Evolutionary conservation across 1,140 invertebrate genomes (phyloP), one percentile per base, ranked within the genome.

Genomic region (Paralvinella palmiformis): DNA sequence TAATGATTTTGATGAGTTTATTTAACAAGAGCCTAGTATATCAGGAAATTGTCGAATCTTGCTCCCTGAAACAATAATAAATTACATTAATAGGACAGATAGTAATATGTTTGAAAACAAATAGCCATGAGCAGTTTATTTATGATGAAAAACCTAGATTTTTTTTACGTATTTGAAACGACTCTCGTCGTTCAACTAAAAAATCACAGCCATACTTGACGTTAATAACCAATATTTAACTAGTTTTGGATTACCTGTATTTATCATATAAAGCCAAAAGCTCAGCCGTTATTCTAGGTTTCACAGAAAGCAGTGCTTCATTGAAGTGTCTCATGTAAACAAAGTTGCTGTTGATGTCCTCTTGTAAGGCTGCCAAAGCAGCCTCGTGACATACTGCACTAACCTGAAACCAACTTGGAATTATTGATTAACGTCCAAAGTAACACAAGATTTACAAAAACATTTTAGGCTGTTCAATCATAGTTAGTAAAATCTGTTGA

Each of bases 301-400:
- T 83, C 0, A 94, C 85, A 44, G 84, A 74, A 27, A 80, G 71
- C 5, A 94, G 80, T 13, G 91, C 89, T 27, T 79, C 71, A 45
- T 83, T 75, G 77, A 95, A 93, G 81, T 94, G 87, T 70, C 70
- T 66, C 70, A 77, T 70, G 53, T 80, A 67, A 62, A 90, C 83
- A 60, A 70, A 45, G 24, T 76, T 58, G 20, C 84, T 83, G 27
- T 87, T 72, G 0, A 91, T 82, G 74, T 87, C 81, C 71, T 91
- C 88, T 73, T 90, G 85, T 41, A 94, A 76, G 10, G 91, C 89
- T 74, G 84, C 84, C 72, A 93, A 82, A 0, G 88, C 91, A 17
- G 92, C 92, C 83, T 93, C 91, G 65, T 91, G 85, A 74, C 91
- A 94, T 6, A 95, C 83, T 2, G 90, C 89, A 69, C 89, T 86